A percentile compares a stretch with the other conserved stretches of the same genome.
These are phyloP conservation scores for Yasuhikotakia modesta DNA, from an alignment of 2,797 vertebrate genomes.

Conservation along the genomic window DNA sequence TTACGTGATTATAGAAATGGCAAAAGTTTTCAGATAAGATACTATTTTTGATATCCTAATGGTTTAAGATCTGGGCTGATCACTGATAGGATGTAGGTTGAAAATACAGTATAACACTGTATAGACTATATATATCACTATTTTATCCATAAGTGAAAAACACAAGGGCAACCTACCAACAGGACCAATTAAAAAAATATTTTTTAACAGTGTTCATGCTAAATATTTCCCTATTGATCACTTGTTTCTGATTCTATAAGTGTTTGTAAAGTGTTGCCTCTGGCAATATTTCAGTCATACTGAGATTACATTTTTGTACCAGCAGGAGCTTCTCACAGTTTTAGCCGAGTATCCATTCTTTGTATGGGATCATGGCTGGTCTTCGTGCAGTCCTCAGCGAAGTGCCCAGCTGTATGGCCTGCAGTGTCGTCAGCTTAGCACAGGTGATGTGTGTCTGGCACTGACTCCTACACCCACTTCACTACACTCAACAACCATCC, in stretches of 20 bases:
- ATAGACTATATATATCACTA: neutral
- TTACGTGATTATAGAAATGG: neutral
- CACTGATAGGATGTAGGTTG: no score
- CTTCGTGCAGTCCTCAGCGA: conserved; percentile 80
- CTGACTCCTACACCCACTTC: conserved; percentile 73
- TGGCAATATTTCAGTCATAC: neutral
- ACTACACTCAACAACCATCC: conserved; percentile 27
- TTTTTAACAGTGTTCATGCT: no score
- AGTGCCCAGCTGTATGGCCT: conserved; percentile 78
- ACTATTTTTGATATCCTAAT: neutral
- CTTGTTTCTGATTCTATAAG: neutral
- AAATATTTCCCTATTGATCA: no score
- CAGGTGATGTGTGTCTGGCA: conserved; percentile 79
- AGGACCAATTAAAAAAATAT: no score
- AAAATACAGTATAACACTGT: neutral
- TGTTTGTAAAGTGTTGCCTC: neutral
- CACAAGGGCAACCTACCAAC: neutral
- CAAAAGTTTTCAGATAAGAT: neutral
- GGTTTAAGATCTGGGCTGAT: no score
- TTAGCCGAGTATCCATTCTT: conserved; percentile 84
- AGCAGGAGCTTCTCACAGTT: conserved; percentile 82
- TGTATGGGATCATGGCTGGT: conserved; percentile 80
- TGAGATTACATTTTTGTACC: conserved; percentile 24
- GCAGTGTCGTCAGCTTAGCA: conserved; percentile 76
- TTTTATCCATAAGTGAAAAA: neutral